Evolutionary conservation across 2,113 vertebrate genomes (phyloP).

Genomic region (Entomyzon cyanotis): DNA sequence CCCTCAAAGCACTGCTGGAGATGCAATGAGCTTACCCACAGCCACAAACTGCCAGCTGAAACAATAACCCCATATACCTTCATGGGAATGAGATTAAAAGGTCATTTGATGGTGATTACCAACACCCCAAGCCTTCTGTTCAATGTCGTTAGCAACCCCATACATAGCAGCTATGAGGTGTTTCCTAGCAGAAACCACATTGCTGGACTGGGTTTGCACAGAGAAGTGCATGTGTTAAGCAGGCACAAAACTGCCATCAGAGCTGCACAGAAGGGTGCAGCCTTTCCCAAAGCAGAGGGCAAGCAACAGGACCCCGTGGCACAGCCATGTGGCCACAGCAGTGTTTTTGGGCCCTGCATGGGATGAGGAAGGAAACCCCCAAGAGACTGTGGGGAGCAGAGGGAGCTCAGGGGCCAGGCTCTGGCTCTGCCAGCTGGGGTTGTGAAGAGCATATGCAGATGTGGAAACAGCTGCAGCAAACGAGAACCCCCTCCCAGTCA

Average conservation of each 20-base stretch:
- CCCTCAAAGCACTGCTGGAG: neutral
- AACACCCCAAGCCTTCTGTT: neutral
- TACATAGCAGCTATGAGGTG: accelerated
- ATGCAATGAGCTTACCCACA: neutral
- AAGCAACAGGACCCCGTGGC: neutral
- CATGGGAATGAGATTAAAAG: neutral
- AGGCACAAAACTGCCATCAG: neutral
- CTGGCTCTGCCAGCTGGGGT: neutral
- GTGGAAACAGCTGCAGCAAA: neutral
- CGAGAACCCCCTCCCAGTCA: neutral
- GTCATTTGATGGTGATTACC: neutral
- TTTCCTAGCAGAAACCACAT: neutral
- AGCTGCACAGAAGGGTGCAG: neutral
- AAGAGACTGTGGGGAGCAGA: neutral
- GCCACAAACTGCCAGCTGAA: neutral
- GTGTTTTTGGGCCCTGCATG: accelerated
- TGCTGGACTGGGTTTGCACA: neutral
- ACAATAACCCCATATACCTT: neutral
- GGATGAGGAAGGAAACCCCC: neutral
- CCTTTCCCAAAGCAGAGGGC: neutral
- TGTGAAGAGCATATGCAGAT: neutral
- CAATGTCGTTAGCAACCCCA: neutral
- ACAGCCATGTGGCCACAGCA: accelerated
- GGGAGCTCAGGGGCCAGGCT: neutral
- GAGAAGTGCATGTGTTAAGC: neutral